Evolutionary conservation across 2,888 invertebrate genomes (phyloP).

Genomic region (Marronus borbonicus): DNA sequence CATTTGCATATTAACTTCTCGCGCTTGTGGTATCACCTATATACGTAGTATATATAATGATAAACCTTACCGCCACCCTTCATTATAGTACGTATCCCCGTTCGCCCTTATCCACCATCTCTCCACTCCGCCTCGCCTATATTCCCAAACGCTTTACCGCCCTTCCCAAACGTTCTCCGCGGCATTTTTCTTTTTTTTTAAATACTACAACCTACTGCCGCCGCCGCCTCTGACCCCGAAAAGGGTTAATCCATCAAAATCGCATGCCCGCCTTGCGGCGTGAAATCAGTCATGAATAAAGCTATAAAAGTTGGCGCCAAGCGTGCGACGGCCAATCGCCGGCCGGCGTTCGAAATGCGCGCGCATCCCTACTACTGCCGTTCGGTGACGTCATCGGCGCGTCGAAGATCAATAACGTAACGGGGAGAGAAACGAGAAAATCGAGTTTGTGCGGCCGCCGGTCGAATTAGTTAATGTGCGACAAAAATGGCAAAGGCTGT

Average conservation of each 20-base stretch:
- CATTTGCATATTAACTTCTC: conserved; percentile 16
- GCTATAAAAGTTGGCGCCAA: conserved; percentile 67
- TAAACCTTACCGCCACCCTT: too few relatives aligned
- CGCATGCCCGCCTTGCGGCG: conserved; percentile 51
- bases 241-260: conserved; percentile 44
- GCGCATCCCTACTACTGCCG: conserved; percentile 58
- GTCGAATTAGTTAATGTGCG: conserved; percentile 75
- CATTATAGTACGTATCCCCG: too few relatives aligned
- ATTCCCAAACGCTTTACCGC: background rate
- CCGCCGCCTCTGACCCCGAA: conserved; percentile 7
- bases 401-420: conserved; percentile 63
- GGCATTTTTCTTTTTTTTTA: background rate
- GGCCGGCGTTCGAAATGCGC: conserved; percentile 56
- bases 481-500: conserved; percentile 81
- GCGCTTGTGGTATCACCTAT: conserved; percentile 4
- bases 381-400: conserved; percentile 62
- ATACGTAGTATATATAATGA: too few relatives aligned
- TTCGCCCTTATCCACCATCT: background rate
- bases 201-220: background rate
- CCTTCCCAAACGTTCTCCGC: background rate
- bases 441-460: conserved; percentile 64
- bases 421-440: conserved; percentile 60
- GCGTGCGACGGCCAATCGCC: conserved; percentile 60
- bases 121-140: background rate
- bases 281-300: conserved; percentile 61